These are phyloP conservation scores for Heliangelus exortis DNA, from an alignment of 2,797 vertebrate species.

Conservation along the genomic window DNA sequence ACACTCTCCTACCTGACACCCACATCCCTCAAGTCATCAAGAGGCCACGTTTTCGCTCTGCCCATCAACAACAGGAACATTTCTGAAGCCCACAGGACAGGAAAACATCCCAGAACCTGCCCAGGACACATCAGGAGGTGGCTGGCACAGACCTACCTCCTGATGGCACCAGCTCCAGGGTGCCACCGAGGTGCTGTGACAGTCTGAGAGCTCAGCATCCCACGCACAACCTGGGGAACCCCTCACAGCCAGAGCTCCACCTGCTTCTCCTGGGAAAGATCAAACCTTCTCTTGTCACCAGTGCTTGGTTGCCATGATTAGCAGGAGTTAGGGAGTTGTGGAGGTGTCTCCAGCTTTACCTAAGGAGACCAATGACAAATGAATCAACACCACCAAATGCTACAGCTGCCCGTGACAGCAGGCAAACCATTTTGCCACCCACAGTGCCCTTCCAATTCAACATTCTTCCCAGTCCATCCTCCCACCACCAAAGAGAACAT, in stretches of 20 bases:
- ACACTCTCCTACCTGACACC: not conserved
- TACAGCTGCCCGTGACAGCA: rapidly evolving
- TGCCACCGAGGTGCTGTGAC: not conserved
- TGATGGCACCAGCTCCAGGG: not conserved
- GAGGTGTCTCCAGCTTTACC: conserved; percentile 25
- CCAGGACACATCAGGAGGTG: not conserved
- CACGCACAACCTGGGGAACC: not conserved
- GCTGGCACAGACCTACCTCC: not conserved
- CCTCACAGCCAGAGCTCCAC: not conserved
- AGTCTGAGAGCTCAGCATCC: not conserved
- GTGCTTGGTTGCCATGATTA: not conserved
- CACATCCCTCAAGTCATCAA: not conserved
- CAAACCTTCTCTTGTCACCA: not conserved
- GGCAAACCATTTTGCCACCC: not conserved
- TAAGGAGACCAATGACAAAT: not conserved
- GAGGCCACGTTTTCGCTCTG: not conserved
- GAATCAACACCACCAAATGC: not conserved
- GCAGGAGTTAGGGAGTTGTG: not conserved
- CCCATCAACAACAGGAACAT: not conserved
- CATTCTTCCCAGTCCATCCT: not conserved
- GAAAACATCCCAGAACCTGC: not conserved
- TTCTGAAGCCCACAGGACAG: not conserved
- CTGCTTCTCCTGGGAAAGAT: not conserved
- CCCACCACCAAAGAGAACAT: conserved; percentile 30
- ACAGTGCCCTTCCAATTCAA: not conserved